A percentile compares a stretch with the other conserved stretches of the same genome.
These are phyloP conservation scores for Eunapius fragilis DNA, from an alignment of 37 sponge, comb jelly and placozoan genomes.

Conservation along the genomic window DNA sequence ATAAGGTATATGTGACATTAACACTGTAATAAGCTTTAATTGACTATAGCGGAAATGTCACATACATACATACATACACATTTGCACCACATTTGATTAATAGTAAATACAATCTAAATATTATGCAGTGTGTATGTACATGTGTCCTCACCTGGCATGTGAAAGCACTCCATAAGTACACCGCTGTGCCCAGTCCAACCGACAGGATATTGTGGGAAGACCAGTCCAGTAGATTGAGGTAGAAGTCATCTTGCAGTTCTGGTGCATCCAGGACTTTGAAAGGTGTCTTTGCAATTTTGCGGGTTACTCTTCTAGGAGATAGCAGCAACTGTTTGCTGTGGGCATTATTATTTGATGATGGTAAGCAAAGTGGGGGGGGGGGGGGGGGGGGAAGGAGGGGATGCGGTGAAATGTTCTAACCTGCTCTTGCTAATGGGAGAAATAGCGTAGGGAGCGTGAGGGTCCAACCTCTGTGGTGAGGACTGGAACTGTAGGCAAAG, in stretches of 20 bases:
- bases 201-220: slow-evolving; percentile 83
- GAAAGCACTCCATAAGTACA: slow-evolving; percentile 98
- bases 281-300: slow-evolving; percentile 91
- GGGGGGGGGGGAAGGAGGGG: background rate
- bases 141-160: slow-evolving; percentile 60
- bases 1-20: no score
- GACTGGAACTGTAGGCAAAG: slow-evolving; percentile 33
- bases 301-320: slow-evolving; percentile 39
- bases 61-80: no score
- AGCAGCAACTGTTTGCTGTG: slow-evolving; percentile 21
- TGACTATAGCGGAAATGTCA: no score
- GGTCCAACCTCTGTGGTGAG: slow-evolving; percentile 48
- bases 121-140: no score
- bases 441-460: slow-evolving; percentile 46
- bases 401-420: slow-evolving; percentile 19
- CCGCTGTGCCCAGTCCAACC: slow-evolving; percentile 86
- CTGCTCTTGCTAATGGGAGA: slow-evolving; percentile 63
- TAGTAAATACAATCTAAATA: no score
- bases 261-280: slow-evolving; percentile 98
- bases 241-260: slow-evolving; percentile 97
- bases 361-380: background rate
- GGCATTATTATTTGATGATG: background rate
- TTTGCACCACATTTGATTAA: no score
- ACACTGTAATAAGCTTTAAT: no score
- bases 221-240: slow-evolving; percentile 99